These are phyloP conservation scores for Australoheros scitulus DNA, from an alignment of 2,113 vertebrate genomes.

Conservation along the genomic window DNA sequence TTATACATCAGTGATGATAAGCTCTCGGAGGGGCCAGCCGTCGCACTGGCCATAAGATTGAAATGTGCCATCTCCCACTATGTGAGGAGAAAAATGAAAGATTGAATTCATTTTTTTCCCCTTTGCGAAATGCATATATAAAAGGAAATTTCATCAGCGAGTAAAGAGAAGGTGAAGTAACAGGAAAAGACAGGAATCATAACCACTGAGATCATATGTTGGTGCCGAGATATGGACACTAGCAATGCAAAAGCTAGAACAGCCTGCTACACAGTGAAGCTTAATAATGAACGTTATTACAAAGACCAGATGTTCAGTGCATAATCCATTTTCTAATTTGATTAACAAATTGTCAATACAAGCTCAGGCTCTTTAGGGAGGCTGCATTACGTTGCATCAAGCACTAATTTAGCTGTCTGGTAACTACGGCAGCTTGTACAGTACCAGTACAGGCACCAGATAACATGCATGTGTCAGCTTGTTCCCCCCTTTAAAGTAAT, in stretches of 20 bases:
- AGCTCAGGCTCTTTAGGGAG: conserved; percentile 46
- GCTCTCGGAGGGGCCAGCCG: conserved; percentile 28
- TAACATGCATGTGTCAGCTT: conserved; percentile 15
- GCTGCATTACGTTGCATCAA: conserved; percentile 20
- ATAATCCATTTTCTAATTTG: conserved; percentile 62
- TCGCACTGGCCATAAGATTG: conserved; percentile 13
- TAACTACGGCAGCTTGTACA: conserved; percentile 12
- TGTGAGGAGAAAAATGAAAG: conserved; percentile 23
- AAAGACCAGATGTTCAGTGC: conserved; percentile 66
- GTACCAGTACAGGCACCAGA: conserved; percentile 11
- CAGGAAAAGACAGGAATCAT: background rate
- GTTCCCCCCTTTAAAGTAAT: conserved; percentile 31
- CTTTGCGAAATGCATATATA: conserved; percentile 5
- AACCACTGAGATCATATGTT: background rate
- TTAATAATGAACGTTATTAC: conserved; percentile 64
- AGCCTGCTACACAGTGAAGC: conserved; percentile 10
- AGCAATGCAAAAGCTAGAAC: conserved; percentile 20
- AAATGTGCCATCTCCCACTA: conserved; percentile 29
- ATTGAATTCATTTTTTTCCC: conserved; percentile 39
- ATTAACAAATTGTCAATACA: conserved; percentile 68
- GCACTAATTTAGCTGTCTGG: conserved; percentile 42
- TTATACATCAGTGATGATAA: conserved; percentile 64
- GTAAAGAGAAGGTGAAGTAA: conserved; percentile 6
- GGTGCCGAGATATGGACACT: background rate
- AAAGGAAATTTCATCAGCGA: conserved; percentile 25